Evolutionary conservation across 2,797 vertebrate genomes (phyloP), one percentile per base, ranked within the genome.

Genomic region (Peromyscus eremicus): DNA sequence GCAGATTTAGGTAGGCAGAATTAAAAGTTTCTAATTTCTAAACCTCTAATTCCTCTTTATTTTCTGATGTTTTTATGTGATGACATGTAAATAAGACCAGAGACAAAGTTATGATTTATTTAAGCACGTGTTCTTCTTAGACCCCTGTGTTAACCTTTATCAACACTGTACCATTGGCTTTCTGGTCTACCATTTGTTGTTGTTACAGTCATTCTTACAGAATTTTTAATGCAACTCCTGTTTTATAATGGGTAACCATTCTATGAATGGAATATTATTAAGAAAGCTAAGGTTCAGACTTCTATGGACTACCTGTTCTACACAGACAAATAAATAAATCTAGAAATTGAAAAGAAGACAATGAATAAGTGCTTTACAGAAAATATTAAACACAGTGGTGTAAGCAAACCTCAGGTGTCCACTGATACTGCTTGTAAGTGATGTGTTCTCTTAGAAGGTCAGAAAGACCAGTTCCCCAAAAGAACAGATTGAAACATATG

Each of bases 391-490:
- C 0, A 46, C 1, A 13, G 6, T 46, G 7, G 19, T 29, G 2
- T 32, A 32, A 68, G 34, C 23, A 55, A 66, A 75, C 21, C 6
- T 8, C 19, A 2, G 21, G 19, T 11, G 0, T 12, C 27, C 29
- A 83, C 5, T 57, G 90, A 12, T 46, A 19, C 5, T 75, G 55
- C 25, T n/a, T 70, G 14, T 71, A 19, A 82, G 46, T 52, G 2
- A 49, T 27, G 46, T 12, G 6, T 11, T 76, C 32, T 64, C 46
- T 83, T 57, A 19, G 34, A 89, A 88, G 43, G 85, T 60, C 25
- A 29, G 0, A 57, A 75, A 64, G 13, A 70, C 32, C 40, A 5
- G 1, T 27, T 0, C 6, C 62, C 62, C 0, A 10, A 43, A 46
- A 68, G 37, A 57, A 5, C 32, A 62, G 37, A 80, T 37, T 3